Base-by-base conservation (phyloP, 2,888 invertebrate genomes). In the Pemphredon lugubris region DNA sequence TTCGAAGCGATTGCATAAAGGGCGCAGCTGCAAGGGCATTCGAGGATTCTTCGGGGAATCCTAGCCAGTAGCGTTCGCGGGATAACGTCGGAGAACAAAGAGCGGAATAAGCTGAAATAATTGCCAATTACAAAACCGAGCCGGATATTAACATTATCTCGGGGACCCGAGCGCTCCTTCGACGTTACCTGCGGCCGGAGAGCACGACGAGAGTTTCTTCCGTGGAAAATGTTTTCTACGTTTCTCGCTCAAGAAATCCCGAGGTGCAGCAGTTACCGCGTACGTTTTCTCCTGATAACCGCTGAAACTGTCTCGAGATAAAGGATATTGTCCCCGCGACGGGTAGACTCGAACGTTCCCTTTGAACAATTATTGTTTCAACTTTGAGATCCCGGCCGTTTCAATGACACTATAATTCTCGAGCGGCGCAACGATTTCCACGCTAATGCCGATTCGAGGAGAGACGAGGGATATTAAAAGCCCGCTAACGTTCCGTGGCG, bases 71-170 rank as follows among this genome's bases (percentile, higher is more conserved):
- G 40, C 68, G 51, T 50, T 40, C 37, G 39, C 48, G 23, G 77
- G 67, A 77, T 77, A 81, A 80, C 67, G 73, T 61, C 44, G 50
- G 58, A 73, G 83, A 81, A 86, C 84, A 86, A 85, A 86, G 85
- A 75, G 71, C 72, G 53, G 75, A 77, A 80, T 77, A 78, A 86
- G 82, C 83, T 74, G 75, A 85, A 85, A 83, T 86, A 85, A 85
- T 85, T 86, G 85, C 73, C 85, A 86, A 85, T 85, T 85, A 86
- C 80, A 84, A 84, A 86, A 79, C 83, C 79, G 73, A 77, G 82
- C 75, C 60, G 77, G 81, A 83, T 85, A 86, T 86, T 85, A 83
- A 82, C 85, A 84, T 86, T 85, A 85, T 85, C 86, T 84, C 72
- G 58, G 59, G 55, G 51, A 58, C 54, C n/a, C 51, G 53, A 14